Conservation (phyloP, 2,888 invertebrate genomes). For the Geotrupes spiniger region DNA sequence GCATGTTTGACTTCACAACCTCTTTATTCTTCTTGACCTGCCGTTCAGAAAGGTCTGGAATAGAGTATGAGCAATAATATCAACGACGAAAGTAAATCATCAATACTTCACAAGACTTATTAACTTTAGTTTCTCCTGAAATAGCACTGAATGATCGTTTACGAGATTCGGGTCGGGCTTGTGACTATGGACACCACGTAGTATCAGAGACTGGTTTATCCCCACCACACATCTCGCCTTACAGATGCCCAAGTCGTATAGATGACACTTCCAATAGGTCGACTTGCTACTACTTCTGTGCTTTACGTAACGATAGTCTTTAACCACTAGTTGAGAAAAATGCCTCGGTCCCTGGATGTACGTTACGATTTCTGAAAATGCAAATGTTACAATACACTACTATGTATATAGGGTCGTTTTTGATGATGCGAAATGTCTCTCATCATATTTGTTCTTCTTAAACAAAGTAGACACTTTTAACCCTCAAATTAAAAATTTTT, state of each 20-base stretch:
- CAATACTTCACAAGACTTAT: slow-evolving; percentile 4
- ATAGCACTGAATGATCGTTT: slow-evolving; percentile 15
- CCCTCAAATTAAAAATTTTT: too few species aligned
- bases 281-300: slow-evolving; percentile 42
- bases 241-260: slow-evolving; percentile 42
- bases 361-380: slow-evolving; percentile 39
- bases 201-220: slow-evolving; percentile 30
- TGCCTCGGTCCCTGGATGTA: slow-evolving; percentile 40
- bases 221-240: slow-evolving; percentile 41
- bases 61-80: too few species aligned
- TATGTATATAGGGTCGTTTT: too few species aligned
- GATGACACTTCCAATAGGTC: slow-evolving; percentile 47
- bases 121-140: slow-evolving; percentile 13
- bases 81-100: too few species aligned
- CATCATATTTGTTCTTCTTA: too few species aligned
- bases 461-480: too few species aligned
- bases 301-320: slow-evolving; percentile 43
- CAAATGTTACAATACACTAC: slow-evolving; percentile 8
- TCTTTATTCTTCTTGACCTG: too few species aligned
- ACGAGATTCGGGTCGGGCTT: slow-evolving; percentile 17
- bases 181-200: slow-evolving; percentile 35
- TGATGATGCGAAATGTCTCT: too few species aligned
- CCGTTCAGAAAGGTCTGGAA: too few species aligned
- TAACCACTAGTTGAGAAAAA: slow-evolving; percentile 39
- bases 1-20: too few species aligned